A percentile compares a stretch with the other conserved stretches of the same genome.
phyloP scores from a whole-genome alignment of 2,888 invertebrate genomes.

The Andricus curvator region DNA sequence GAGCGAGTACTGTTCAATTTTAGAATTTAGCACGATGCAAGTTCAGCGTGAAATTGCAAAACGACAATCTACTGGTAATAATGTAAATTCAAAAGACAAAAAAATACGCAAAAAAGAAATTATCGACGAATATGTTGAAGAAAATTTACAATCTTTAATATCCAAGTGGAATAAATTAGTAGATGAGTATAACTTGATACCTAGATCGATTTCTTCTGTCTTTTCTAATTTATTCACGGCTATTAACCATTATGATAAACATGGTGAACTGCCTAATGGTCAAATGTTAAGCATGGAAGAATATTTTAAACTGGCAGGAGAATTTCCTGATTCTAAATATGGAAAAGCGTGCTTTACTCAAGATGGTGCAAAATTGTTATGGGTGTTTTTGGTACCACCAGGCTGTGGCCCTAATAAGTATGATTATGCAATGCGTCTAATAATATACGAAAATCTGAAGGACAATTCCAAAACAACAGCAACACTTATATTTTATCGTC shows the following conservation, averaged over 20 bases:
- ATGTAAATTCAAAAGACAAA: no score
- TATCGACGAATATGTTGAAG: not conserved
- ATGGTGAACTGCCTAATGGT: not conserved
- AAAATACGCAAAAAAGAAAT: not conserved
- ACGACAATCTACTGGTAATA: not conserved
- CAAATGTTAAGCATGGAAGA: not conserved
- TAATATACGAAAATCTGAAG: not conserved
- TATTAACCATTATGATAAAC: not conserved
- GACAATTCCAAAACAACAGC: not conserved
- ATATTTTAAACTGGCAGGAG: not conserved
- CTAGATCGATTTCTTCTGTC: not conserved
- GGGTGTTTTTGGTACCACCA: not conserved
- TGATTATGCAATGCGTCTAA: not conserved
- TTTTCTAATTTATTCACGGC: not conserved
- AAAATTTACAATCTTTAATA: not conserved
- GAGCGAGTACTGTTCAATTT: not conserved
- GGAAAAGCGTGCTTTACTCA: not conserved
- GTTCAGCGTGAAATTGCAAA: not conserved
- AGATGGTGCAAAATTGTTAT: not conserved
- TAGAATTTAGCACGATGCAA: not conserved
- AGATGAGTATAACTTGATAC: not conserved
- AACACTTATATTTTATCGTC: not conserved
- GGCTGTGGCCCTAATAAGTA: not conserved
- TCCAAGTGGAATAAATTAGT: not conserved
- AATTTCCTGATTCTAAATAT: not conserved